These are phyloP conservation scores for Sylvietta virens DNA, from an alignment of 2,113 vertebrate species.

Conservation along the genomic window DNA sequence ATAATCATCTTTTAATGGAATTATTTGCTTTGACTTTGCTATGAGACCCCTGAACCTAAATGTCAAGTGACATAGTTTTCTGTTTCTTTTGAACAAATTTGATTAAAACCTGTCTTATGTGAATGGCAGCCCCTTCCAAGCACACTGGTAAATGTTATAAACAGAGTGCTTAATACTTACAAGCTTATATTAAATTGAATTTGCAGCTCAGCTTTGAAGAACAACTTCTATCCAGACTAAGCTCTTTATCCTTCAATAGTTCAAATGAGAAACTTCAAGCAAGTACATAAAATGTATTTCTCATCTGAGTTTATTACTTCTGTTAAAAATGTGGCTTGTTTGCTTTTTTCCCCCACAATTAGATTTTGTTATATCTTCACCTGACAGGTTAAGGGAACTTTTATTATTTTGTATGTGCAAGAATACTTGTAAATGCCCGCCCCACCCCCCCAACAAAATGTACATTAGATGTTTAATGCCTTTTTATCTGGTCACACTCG, in stretches of 20 bases:
- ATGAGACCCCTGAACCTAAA: background rate
- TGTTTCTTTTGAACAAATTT: background rate
- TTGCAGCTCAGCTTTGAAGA: background rate
- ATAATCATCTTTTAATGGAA: background rate
- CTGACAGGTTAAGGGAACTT: background rate
- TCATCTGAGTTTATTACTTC: background rate
- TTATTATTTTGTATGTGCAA: background rate
- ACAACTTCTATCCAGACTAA: background rate
- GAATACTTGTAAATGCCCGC: background rate
- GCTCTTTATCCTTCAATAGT: slow-evolving; percentile 37
- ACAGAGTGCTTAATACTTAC: slow-evolving; percentile 11
- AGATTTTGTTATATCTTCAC: background rate
- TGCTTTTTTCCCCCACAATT: background rate
- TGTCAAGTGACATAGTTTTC: background rate
- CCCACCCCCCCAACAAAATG: background rate
- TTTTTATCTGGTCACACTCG: background rate
- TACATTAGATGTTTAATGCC: background rate
- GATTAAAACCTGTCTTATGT: background rate
- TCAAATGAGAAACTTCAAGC: slow-evolving; percentile 10
- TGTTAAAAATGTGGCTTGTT: background rate
- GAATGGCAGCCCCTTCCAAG: background rate
- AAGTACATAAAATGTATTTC: background rate
- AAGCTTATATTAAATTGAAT: slow-evolving; percentile 32
- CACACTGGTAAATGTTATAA: background rate
- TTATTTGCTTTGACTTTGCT: background rate